Evolutionary conservation across 2,797 vertebrate genomes (phyloP), one percentile per base, ranked within the genome.

Genomic region (Poecilia gillii): DNA sequence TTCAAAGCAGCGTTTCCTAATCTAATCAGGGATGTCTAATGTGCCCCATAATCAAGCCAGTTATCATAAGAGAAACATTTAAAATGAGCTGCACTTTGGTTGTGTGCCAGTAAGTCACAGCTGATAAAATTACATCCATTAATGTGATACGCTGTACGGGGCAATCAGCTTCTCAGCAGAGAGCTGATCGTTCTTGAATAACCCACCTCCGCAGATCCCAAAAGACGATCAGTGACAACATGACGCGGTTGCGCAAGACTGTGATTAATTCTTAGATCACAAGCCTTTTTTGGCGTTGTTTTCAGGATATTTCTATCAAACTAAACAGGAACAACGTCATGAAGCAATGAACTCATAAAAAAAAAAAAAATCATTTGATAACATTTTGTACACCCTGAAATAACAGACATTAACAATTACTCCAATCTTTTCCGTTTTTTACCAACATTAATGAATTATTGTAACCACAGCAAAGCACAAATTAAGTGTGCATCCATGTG

Each of bases 21-120:
- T 75, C 41, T 85, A 85, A 88, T 88, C 79, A 80, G 28, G 79
- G 86, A 83, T 53, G 78, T 90, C 77, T 91, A 93, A 92, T 89
- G 86, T 89, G 88, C 90, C 79, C 79, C 82, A 79, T 88, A 92
- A 92, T 94, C 79, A 81, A 74, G 57, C 75, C 83, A 89, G 84
- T 94, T 90, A 93, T 81, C 68, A 55, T 75, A 75, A 87, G 72
- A 86, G 74, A 87, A 87, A 76, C 82, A 72, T 79, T 59, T 73
- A 81, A 81, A 85, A 84, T 78, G 84, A 85, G 75, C 77, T 59
- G 33, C 45, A 83, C 74, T 62, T 76, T 79, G 81, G 80, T 73
- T 74, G 49, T 5, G 71, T 33, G 78, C 78, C 81, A 84, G 80
- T 36, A 81, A 89, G 85, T 88, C 36, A 71, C 75, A 73, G 85